Evolutionary conservation across 2,888 invertebrate species (phyloP), one percentile per base, ranked within the genome.

Genomic region (Allolobophora icterica): DNA sequence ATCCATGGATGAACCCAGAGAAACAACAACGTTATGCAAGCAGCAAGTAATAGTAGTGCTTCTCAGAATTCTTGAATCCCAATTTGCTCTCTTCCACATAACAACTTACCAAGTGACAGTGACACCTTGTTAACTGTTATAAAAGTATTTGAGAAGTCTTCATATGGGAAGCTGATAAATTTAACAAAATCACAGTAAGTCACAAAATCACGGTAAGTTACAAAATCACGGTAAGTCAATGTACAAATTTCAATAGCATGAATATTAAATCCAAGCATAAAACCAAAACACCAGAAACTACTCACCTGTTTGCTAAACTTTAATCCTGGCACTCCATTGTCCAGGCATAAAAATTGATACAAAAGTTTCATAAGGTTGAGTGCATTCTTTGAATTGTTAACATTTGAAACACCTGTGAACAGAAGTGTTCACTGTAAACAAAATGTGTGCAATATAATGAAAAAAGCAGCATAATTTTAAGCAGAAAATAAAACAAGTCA

Each of bases 301-400:
- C 87, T 87, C 8, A 95, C 94, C 93, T 94, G 93, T 91, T 94
- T 94, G 92, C 94, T 94, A 92, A 93, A 94, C 95, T 96, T 94
- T 95, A 96, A 0, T 95, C 95, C 95, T 93, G 96, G 96, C 92
- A 96, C 96, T 40, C 93, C 93, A 19, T 96, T 96, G 91, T 96
- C 96, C 1, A 96, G 94, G 33, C 96, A 96, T 3, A 96, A 96
- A 91, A 96, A 95, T 93, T 96, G 96, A 92, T 96, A 96, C 13
- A 96, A 96, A 95, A 96, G 96, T 92, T 96, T 96, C 92, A 96
- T 94, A 38, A 96, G 95, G 92, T 96, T 96, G 13, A 96, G 95
- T 45, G 96, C 96, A 94, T 96, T 96, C 95, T 96, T 96, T 92
- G 96, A 96, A 93, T 96, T 95, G 21, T 52, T 84, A 11, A 42